Evolutionary conservation across 2,113 vertebrate species (phyloP).

Genomic region (Gasterosteus nipponicus): DNA sequence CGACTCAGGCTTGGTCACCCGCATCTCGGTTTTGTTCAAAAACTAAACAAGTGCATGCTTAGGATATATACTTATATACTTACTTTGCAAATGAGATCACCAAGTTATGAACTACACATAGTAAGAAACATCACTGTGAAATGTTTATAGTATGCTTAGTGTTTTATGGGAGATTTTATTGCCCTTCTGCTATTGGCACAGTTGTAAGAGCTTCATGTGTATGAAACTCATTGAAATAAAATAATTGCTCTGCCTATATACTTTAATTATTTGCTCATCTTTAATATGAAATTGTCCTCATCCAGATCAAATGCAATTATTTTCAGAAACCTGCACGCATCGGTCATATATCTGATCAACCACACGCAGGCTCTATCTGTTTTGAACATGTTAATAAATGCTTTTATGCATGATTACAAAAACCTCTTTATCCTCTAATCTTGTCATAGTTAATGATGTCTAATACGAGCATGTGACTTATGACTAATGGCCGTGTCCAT

Average conservation of each 20-base stretch:
- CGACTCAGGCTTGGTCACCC: conserved; percentile 54
- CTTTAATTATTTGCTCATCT: conserved; percentile 37
- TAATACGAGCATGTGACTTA: conserved; percentile 58
- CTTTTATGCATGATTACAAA: conserved; percentile 38
- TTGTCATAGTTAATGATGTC: conserved; percentile 71
- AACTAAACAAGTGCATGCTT: conserved; percentile 49
- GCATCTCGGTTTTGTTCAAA: conserved; percentile 70
- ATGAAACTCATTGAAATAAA: conserved; percentile 52
- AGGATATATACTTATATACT: neutral
- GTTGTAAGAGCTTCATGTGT: conserved; percentile 52
- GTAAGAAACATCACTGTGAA: conserved; percentile 66
- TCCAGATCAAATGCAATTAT: conserved; percentile 14
- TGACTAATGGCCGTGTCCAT: conserved; percentile 71
- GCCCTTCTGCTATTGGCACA: conserved; percentile 56
- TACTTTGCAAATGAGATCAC: conserved; percentile 25
- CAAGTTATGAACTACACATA: conserved; percentile 34
- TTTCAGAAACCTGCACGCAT: neutral
- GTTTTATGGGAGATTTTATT: conserved; percentile 71
- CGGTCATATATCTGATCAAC: conserved; percentile 7
- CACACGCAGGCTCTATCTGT: neutral
- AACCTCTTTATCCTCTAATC: conserved; percentile 60
- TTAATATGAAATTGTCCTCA: conserved; percentile 26
- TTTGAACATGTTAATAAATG: conserved; percentile 39
- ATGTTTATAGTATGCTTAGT: conserved; percentile 63
- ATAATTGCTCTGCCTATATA: conserved; percentile 43